Conservation (phyloP, 2,888 invertebrate species). For the Drosophila nr. perissopoda region DNA sequence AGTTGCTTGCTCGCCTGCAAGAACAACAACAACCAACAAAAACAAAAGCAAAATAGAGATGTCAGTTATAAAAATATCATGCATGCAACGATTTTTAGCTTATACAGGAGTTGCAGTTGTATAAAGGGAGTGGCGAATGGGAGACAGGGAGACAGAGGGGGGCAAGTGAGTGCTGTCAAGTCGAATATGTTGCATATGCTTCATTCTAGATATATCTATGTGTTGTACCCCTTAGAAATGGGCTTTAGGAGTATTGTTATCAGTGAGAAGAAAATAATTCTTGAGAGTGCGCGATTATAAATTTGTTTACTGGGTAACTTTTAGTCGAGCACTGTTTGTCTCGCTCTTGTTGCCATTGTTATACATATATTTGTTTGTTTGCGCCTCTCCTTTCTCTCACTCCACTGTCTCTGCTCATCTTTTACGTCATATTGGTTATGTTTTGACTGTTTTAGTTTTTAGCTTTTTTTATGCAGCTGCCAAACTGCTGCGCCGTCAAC, state of each 20-base stretch:
- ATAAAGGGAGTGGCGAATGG: background rate
- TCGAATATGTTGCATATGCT: slow-evolving; percentile 14
- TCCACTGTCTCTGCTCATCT: background rate
- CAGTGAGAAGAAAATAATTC: background rate
- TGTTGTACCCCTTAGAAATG: background rate
- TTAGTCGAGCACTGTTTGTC: background rate
- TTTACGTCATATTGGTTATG: slow-evolving; percentile 24
- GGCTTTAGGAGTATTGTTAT: background rate
- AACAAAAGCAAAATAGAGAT: slow-evolving; percentile 26
- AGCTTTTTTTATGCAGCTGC: slow-evolving; percentile 40
- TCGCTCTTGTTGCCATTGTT: slow-evolving; percentile 26
- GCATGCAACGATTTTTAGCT: background rate
- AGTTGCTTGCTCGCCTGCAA: slow-evolving; percentile 42
- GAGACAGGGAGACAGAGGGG: slow-evolving; percentile 5
- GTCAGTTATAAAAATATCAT: slow-evolving; percentile 69
- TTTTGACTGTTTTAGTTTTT: slow-evolving; percentile 41
- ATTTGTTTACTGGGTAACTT: background rate
- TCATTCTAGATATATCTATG: background rate
- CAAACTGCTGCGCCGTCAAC: slow-evolving; percentile 45
- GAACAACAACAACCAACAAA: slow-evolving; percentile 21
- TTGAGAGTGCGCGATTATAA: background rate
- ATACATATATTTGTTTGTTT: slow-evolving; percentile 2
- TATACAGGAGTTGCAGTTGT: background rate
- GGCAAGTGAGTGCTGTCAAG: slow-evolving; percentile 33
- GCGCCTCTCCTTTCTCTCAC: background rate